Evolutionary conservation across 2,797 vertebrate species (phyloP).

Genomic region (Cirrhinus mrigala): DNA sequence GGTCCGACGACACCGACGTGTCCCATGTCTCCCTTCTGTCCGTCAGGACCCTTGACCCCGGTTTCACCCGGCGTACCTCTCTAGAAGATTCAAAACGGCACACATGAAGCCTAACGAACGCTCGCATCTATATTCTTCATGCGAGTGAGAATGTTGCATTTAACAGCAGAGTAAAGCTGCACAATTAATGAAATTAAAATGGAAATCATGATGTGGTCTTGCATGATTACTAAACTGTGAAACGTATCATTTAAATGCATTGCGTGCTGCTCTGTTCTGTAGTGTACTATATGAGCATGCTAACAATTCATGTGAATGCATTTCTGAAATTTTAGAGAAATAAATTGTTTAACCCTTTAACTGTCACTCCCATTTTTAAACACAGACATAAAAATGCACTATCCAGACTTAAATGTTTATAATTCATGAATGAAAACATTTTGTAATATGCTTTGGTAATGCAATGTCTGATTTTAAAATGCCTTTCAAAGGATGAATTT

Average conservation of each 20-base stretch:
- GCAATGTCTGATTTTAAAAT: too few species aligned
- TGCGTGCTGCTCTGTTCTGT: background rate
- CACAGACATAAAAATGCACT: too few species aligned
- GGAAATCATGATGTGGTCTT: background rate
- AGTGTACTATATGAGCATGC: background rate
- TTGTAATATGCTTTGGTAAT: too few species aligned
- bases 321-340: too few species aligned
- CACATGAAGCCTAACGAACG: background rate
- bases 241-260: background rate
- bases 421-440: too few species aligned
- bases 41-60: slow-evolving; percentile 75
- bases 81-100: slow-evolving; percentile 59
- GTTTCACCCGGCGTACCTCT: slow-evolving; percentile 76
- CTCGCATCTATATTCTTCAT: background rate
- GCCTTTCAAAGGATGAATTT: too few species aligned
- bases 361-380: too few species aligned
- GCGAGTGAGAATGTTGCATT: background rate
- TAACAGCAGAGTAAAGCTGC: background rate
- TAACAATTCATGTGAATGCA: background rate
- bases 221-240: background rate
- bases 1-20: slow-evolving; percentile 73
- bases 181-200: background rate
- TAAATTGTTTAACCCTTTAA: too few species aligned
- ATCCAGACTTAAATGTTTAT: too few species aligned
- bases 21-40: slow-evolving; percentile 79